These are phyloP conservation scores for Chromis chromis DNA, from an alignment of 2,797 vertebrate species.

Conservation along the genomic window DNA sequence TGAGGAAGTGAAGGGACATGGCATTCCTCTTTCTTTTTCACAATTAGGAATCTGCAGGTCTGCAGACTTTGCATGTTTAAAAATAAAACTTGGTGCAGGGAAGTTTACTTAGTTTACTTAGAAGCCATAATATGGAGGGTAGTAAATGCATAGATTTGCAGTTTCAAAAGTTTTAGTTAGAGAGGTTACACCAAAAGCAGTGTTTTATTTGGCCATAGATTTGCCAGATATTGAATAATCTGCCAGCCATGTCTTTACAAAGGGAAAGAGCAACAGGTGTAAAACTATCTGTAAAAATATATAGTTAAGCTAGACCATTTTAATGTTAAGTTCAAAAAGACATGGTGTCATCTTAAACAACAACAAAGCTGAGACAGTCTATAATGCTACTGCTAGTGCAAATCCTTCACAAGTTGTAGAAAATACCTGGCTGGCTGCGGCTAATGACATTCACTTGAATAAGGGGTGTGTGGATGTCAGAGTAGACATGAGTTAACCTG, in stretches of 20 bases:
- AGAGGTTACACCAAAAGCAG: background rate
- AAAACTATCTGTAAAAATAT: too few species aligned
- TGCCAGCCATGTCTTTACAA: too few species aligned
- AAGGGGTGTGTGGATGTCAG: background rate
- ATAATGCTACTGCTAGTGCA: background rate
- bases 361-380: background rate
- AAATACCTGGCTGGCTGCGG: background rate
- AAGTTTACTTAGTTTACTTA: too few species aligned
- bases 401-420: background rate
- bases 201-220: background rate
- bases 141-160: background rate
- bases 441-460: too few species aligned
- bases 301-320: too few species aligned
- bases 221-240: background rate
- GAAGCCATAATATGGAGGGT: background rate
- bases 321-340: background rate
- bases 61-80: too few species aligned
- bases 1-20: background rate
- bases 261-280: too few species aligned
- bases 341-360: too few species aligned
- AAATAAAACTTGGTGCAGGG: too few species aligned
- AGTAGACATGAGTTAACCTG: background rate
- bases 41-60: too few species aligned
- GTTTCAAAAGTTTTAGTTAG: too few species aligned
- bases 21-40: too few species aligned